Evolutionary conservation across 2,797 vertebrate species (phyloP), one percentile per base, ranked within the genome.

Genomic region (Allochrocebus solatus): DNA sequence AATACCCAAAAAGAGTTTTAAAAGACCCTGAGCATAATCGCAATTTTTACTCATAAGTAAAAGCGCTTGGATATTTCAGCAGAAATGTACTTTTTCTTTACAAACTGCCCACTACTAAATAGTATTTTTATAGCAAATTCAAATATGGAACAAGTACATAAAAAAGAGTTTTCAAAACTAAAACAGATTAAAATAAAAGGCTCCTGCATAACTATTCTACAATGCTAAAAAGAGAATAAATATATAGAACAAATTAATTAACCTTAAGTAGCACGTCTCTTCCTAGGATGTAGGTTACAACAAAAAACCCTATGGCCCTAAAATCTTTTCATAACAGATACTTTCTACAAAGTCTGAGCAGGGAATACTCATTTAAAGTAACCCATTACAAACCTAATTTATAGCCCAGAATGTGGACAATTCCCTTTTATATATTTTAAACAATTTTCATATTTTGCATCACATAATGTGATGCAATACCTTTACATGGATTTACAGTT

Each of bases 91-190:
- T 64, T 82, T 90, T 87, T 48, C 43, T 84, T 95, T 91, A 93
- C 95, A 57, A 95, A 87, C 76, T 96, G 30, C 72, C 28, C 94
- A 92, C 76, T 94, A 96, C 70, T 61, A 79, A 36, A 4, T 74
- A 89, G 33, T 76, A 92, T 61, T 1, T 91, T 43, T 91, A 90
- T 46, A 61, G 84, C 76, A 90, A 76, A 79, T 88, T 85, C 67
- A 97, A 89, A 78, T 46, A 53, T 82, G 30, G 24, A 98, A 89
- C 0, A 95, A 80, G 19, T 5, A 93, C 74, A 89, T 80, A 81
- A 97, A 97, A 97, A 94, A 55, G 14, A 88, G 70, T 28, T 82
- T 55, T 22, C 96, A 96, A 91, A 70, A 24, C 16, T 53, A 89
- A 97, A 61, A 84, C 16, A 53, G 21, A 79, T 64, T 4, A 30